Conservation (phyloP, 2,113 vertebrate species). For the Oxyruncus cristatus region DNA sequence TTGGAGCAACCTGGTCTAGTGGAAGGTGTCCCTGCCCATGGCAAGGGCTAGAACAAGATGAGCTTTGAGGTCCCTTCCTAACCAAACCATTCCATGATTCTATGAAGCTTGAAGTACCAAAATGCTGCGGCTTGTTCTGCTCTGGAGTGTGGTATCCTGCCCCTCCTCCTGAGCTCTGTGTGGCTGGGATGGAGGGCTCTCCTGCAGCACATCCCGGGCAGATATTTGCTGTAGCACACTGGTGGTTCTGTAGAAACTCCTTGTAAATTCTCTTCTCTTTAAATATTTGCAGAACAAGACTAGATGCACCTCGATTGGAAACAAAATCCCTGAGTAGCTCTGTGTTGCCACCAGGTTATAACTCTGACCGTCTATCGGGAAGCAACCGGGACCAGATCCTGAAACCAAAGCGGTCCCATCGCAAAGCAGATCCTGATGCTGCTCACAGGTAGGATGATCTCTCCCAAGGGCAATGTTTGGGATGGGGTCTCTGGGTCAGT, state of each 20-base stretch:
- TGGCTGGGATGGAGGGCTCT: background rate
- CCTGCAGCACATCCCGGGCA: background rate
- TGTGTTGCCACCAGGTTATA: constrained; percentile 74
- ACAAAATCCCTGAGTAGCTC: constrained; percentile 80
- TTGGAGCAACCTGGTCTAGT: background rate
- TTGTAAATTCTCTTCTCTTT: constrained; percentile 27
- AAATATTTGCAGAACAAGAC: constrained; percentile 84
- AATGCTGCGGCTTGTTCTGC: background rate
- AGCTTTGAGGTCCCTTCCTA: background rate
- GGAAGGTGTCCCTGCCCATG: background rate
- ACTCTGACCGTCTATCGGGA: constrained; percentile 77
- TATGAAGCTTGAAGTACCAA: background rate
- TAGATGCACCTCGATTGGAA: constrained; percentile 92
- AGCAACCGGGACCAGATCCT: constrained; percentile 81
- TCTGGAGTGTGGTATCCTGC: background rate
- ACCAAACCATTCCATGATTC: background rate
- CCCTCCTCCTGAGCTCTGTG: background rate
- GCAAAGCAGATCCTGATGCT: constrained; percentile 92
- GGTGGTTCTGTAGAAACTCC: background rate
- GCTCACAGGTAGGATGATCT: constrained; percentile 84
- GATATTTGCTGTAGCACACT: background rate
- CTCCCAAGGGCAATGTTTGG: background rate
- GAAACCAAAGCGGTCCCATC: constrained; percentile 94
- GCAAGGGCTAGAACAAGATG: background rate
- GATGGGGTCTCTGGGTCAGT: background rate